Evolutionary conservation across 2,888 invertebrate species (phyloP), one percentile per base, ranked within the genome.

Genomic region (Cheilosia pagana): DNA sequence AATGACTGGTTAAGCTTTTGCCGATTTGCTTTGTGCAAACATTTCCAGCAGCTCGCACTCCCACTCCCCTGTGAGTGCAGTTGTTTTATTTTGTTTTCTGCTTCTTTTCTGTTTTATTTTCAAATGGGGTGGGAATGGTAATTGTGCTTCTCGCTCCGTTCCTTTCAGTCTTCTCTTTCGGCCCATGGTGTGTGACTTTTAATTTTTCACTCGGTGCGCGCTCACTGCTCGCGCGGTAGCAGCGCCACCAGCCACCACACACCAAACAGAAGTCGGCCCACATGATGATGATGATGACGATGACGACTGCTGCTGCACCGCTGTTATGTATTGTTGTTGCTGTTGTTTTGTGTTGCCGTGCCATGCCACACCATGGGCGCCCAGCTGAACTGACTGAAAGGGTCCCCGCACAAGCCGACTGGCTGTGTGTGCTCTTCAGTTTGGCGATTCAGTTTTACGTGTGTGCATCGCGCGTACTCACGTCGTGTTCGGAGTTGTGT

Each of bases 371-470:
- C 77, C 63, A 71, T 79, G 79, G 79, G 83, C 74, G 79, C 74
- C 68, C 74, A 83, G 59, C 72, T 63, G 19, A 43, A 12, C 16
- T n/a, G 19, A 8, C 41, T 75, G 81, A 71, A 85, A 81, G 85
- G 85, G 85, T 65, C 85, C 77, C 83, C 81, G 81, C 79, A 81
- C 85, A 81, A 76, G n/a, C n/a, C 81, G 81, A 85, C 85, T 81
- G 75, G 39, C 65, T 81, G 81, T 85, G 81, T 85, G 71, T 85
- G 85, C 85, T 85, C 85, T 55, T 85, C 81, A 85, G 85, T 86
- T 86, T 63, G 70, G 87, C 88, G 87, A 86, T 86, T 87, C 87
- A 87, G 88, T 87, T 88, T 88, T 89, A 87, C 87, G 87, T 87
- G 88, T 88, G 85, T 88, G 88, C 88, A 88, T 88, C 88, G 86